phyloP scores from a whole-genome alignment of 2,888 invertebrate species.

The Cacoxenus indagator region DNA sequence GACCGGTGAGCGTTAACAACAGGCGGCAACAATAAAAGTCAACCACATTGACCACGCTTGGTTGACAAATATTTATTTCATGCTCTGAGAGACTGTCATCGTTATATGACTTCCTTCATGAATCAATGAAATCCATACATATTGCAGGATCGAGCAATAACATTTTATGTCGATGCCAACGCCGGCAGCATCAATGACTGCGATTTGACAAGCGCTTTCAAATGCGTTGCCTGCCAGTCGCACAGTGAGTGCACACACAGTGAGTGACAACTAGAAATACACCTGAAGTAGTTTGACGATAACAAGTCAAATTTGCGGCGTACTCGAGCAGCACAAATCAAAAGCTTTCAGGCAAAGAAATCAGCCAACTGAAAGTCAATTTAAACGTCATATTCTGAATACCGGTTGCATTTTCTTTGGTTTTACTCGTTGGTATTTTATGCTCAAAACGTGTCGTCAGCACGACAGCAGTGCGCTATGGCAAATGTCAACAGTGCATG shows the following conservation, averaged over 20 bases:
- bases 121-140: not conserved
- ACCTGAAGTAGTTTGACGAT: not conserved
- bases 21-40: not conserved
- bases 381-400: constrained; percentile 16
- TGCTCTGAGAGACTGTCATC: not conserved
- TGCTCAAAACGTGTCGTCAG: constrained; percentile 23
- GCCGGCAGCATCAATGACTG: not conserved
- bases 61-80: constrained; percentile 13
- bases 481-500: constrained; percentile 2
- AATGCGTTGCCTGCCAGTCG: not conserved
- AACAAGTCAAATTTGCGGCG: not conserved
- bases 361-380: constrained; percentile 9
- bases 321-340: not conserved
- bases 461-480: not conserved
- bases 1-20: not conserved
- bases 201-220: not conserved
- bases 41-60: constrained; percentile 5
- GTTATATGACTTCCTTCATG: not conserved
- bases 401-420: not conserved
- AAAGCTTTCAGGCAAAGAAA: not conserved
- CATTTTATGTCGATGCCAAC: not conserved
- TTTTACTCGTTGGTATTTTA: constrained; percentile 5
- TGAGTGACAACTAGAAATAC: not conserved
- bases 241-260: not conserved
- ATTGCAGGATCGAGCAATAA: constrained; percentile 19